These are phyloP conservation scores for Bombyx mori DNA, from an alignment of 1,140 invertebrate species.

Conservation along the genomic window DNA sequence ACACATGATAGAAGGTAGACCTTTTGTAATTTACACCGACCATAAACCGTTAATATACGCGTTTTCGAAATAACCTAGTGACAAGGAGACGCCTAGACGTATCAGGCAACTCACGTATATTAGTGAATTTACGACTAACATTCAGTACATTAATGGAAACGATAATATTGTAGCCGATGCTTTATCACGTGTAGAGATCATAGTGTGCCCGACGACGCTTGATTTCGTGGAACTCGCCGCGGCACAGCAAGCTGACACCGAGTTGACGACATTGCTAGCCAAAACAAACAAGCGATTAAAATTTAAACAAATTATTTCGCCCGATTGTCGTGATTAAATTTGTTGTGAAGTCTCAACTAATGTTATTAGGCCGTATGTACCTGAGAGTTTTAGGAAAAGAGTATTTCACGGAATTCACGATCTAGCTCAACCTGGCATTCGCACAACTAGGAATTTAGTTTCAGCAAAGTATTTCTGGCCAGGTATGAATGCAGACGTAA, in stretches of 20 bases:
- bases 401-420: slow-evolving; percentile 3
- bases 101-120: slow-evolving; percentile 6
- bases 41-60: slow-evolving; percentile 9
- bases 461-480: slow-evolving; percentile 3
- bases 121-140: slow-evolving; percentile 10
- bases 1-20: slow-evolving; percentile 6
- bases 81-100: slow-evolving; percentile 4
- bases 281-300: neutral
- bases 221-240: slow-evolving; percentile 1
- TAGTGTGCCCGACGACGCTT: slow-evolving; percentile 1
- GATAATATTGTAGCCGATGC: slow-evolving; percentile 10
- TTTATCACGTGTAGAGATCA: slow-evolving; percentile 8
- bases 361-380: slow-evolving; percentile 5
- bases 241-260: neutral
- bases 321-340: neutral
- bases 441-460: slow-evolving; percentile 2
- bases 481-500: neutral
- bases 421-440: slow-evolving; percentile 4
- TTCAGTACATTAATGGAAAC: slow-evolving; percentile 4
- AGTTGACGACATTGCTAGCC: neutral
- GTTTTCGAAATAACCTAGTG: neutral
- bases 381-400: neutral
- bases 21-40: slow-evolving; percentile 7
- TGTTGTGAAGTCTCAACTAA: slow-evolving; percentile 4
- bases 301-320: neutral